Evolutionary conservation across 2,113 vertebrate species (phyloP), one percentile per base, ranked within the genome.

Genomic region (Catagonus wagneri): DNA sequence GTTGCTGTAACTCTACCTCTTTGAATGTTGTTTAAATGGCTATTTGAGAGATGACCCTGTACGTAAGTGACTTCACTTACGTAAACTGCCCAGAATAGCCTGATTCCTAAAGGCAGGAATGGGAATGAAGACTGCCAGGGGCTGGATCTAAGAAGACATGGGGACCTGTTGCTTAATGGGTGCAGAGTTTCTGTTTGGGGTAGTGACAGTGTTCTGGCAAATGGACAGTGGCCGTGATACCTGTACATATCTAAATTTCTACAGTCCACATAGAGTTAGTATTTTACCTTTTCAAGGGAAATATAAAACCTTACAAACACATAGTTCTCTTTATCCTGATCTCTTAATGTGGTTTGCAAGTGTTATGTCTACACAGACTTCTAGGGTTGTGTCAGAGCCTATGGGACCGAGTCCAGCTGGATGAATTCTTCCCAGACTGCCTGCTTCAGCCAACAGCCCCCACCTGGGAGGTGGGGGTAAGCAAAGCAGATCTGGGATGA

Each of bases 271-370:
- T 3, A 39, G 25, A 44, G 20, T 16, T 61, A 71, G 65, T 15
- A 20, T 34, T 81, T 88, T 50, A 22, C 9, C 0, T 34, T 14
- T 25, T 60, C 29, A 14, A 3, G 6, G 39, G 10, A 71, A 27
- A 34, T 1, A 36, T 4, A 29, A 58, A 69, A 20, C 6, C 9
- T 6, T 60, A 27, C 6, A 34, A 15, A 27, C 11, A 22, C 44
- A 7, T 20, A 71, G 22, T 22, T 11, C 36, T 10, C 23, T 36
- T 13, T 56, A 7, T 15, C 7, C 74, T 34, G 0, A 27, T 36
- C 1, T 4, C 2, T 27, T 20, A 27, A 27, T 7, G 2, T 13
- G 17, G 19, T 17, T 1, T 9, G 0, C 14, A 23, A 10, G 1
- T 44, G 0, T 34, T 34, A 8, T 27, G 32, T 5, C 65, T 14